A percentile compares a stretch with the other conserved stretches of the same genome.
phyloP scores from a whole-genome alignment of 2,888 invertebrate species.

The Congeria kusceri region DNA sequence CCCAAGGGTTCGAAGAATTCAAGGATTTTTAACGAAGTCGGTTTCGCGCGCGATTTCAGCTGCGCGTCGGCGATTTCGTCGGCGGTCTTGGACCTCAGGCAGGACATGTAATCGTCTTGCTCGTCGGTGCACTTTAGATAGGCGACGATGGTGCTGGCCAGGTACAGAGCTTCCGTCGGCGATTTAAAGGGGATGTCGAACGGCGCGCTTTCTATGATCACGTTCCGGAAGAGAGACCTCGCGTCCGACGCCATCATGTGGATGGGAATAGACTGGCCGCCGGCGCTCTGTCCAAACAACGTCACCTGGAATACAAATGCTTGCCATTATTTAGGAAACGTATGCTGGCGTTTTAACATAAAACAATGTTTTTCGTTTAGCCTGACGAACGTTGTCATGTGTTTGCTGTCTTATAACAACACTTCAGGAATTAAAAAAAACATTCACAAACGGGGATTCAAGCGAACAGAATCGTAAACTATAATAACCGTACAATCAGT shows the following conservation, averaged over 20 bases:
- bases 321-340: too few relatives aligned
- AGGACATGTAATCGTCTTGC: conserved; percentile 60
- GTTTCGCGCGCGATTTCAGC: conserved; percentile 51
- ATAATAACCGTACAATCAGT: too few relatives aligned
- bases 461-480: too few relatives aligned
- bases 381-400: too few relatives aligned
- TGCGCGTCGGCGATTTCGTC: conserved; percentile 76
- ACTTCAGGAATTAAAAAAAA: too few relatives aligned
- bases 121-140: conserved; percentile 62
- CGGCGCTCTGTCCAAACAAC: conserved; percentile 74
- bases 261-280: conserved; percentile 68
- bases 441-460: too few relatives aligned
- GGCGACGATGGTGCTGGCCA: conserved; percentile 64
- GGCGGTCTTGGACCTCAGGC: conserved; percentile 67
- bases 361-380: too few relatives aligned
- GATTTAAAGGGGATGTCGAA: conserved; percentile 71
- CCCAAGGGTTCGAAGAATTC: conserved; percentile 79
- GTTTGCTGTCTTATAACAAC: too few relatives aligned
- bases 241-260: conserved; percentile 64
- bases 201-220: conserved; percentile 71
- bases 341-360: too few relatives aligned
- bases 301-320: conserved; percentile 66
- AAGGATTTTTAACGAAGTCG: conserved; percentile 75
- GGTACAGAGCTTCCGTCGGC: conserved; percentile 63
- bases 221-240: conserved; percentile 59